Base-by-base conservation (phyloP, 2,797 vertebrate species). In the Glyptemys insculpta region DNA sequence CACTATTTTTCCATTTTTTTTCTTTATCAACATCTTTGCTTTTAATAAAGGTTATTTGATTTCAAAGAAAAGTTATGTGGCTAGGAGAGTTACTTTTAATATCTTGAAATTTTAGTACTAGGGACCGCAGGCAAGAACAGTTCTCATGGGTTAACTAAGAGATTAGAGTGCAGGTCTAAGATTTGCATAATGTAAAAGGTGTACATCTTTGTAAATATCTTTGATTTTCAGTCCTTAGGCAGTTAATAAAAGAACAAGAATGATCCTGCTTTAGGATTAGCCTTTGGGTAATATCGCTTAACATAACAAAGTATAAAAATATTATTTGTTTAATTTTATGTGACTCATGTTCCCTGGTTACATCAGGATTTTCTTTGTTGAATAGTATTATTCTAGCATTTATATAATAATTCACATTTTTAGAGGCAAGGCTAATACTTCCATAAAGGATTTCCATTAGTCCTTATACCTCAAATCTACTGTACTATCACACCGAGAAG, bases 121-220 rank as follows among this genome's bases (percentile, higher is more conserved):
- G 88, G 68, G 62, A 98, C 96, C 93, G 81, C 94, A 96, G 96
- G 97, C 97, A 96, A 97, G 95, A 97, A 86, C 89, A 96, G 82
- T 97, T 98, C 94, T 97, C 89, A 79, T 86, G 95, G 95, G 90
- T 98, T 96, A 95, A 97, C 86, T 80, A 90, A 93, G 93, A 97
- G 95, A 97, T 97, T 96, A 97, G 94, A 97, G 81, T 91, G 81
- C 74, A 92, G 92, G 93, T 97, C 90, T 93, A 95, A 97, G 83
- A 95, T 96, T 94, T 97, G 96, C 97, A 96, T 97, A 97, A 96
- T 94, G 92, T 93, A 96, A 95, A 97, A 96, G 53, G 57, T 97
- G 95, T 97, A 96, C 41, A 27, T 95, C 83, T 96, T 93, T 92
- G 29, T 93, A 96, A 92, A 95, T 96, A 79, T 93, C 94, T 91